Percentiles rank a stretch among this genome's conserved stretches.
Evolutionary conservation across 2,888 invertebrate genomes (phyloP).

Genomic region (Andrena trimmerana): DNA sequence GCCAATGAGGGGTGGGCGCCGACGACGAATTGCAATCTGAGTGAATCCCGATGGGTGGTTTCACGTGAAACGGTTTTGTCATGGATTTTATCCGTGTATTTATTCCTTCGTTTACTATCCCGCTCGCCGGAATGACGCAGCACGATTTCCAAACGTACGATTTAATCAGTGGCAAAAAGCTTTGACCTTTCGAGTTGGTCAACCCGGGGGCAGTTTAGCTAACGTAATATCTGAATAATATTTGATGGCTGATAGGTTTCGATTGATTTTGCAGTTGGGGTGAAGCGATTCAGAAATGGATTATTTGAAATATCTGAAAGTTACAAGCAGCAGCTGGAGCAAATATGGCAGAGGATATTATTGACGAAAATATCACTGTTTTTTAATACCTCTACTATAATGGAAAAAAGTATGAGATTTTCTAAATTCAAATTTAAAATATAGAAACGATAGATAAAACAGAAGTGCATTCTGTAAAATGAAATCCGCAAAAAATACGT

Average conservation of each 20-base stretch:
- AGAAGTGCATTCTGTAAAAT: no score
- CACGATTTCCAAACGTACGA: neutral
- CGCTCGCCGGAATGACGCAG: neutral
- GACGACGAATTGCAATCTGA: slow-evolving; percentile 42
- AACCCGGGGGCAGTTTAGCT: neutral
- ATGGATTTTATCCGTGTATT: neutral
- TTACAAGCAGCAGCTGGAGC: no score
- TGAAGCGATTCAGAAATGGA: neutral
- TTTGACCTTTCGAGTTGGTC: slow-evolving; percentile 4
- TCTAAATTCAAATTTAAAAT: no score
- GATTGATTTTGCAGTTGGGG: neutral
- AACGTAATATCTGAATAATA: neutral
- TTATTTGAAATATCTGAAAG: neutral
- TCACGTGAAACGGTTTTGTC: slow-evolving; percentile 8
- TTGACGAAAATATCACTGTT: no score
- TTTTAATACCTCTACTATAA: no score
- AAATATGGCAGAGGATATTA: no score
- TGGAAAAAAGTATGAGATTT: no score
- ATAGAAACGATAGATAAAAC: no score
- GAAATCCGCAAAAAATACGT: no score
- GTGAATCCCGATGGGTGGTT: neutral
- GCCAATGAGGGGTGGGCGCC: slow-evolving; percentile 24
- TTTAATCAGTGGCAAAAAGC: neutral
- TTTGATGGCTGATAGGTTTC: neutral
- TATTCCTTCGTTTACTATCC: neutral